A percentile compares a stretch with the other conserved stretches of the same genome.
phyloP scores from a whole-genome alignment of 2,888 invertebrate species.

The Bibio marci region DNA sequence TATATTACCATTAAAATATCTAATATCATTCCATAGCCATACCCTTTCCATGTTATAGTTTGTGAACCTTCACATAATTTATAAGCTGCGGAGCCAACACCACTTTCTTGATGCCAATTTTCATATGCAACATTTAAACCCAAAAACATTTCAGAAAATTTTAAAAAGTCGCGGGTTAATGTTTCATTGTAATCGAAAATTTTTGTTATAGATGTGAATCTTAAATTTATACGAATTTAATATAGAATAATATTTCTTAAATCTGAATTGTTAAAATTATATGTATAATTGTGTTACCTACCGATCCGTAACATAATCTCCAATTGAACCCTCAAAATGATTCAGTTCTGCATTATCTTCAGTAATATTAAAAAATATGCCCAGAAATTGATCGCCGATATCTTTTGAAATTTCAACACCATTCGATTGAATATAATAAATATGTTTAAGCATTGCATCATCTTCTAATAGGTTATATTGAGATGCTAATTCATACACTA shows the following conservation, averaged over 20 bases:
- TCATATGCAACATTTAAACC: slow-evolving; percentile 34
- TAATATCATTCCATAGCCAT: slow-evolving; percentile 28
- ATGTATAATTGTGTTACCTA: too few relatives aligned
- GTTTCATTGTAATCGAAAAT: too few relatives aligned
- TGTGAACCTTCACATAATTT: slow-evolving; percentile 17
- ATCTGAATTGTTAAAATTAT: too few relatives aligned
- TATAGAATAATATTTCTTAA: too few relatives aligned
- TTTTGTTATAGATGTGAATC: neutral
- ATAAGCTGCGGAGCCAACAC: too few relatives aligned
- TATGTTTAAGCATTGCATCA: too few relatives aligned
- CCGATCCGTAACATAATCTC: slow-evolving; percentile 19
- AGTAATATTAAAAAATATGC: slow-evolving; percentile 24
- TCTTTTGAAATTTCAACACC: slow-evolving; percentile 19
- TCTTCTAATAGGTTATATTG: too few relatives aligned
- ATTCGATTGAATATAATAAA: too few relatives aligned
- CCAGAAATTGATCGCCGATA: slow-evolving; percentile 20
- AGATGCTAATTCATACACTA: too few relatives aligned
- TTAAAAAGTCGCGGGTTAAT: too few relatives aligned
- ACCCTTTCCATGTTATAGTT: slow-evolving; percentile 29
- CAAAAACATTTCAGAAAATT: slow-evolving; percentile 31
- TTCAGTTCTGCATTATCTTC: slow-evolving; percentile 20
- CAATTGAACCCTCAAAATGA: slow-evolving; percentile 19
- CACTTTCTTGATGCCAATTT: too few relatives aligned
- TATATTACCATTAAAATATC: slow-evolving; percentile 12
- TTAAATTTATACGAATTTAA: too few relatives aligned